These are phyloP conservation scores for Helobdella robusta DNA, from an alignment of 2,888 invertebrate species.

Conservation along the genomic window DNA sequence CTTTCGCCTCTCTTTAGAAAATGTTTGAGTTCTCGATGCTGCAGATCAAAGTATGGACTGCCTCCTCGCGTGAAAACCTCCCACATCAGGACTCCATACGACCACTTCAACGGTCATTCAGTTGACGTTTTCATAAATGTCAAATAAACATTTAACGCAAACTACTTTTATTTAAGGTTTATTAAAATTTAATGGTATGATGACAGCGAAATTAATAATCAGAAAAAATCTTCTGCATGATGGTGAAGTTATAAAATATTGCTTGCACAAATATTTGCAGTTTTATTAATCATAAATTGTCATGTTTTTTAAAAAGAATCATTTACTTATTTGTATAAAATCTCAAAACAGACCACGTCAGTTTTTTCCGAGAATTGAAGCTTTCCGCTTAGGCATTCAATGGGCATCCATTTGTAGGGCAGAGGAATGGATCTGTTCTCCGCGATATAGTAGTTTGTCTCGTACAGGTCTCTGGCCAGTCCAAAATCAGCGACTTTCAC, in stretches of 20 bases:
- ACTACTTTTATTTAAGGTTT: neutral
- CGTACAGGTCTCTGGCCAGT: slow-evolving; percentile 31
- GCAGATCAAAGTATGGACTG: slow-evolving; percentile 10
- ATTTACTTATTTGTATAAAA: neutral
- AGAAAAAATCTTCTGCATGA: too few species aligned
- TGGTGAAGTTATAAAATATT: neutral
- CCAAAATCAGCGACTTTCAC: slow-evolving; percentile 34
- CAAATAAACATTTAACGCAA: neutral
- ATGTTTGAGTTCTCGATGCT: neutral
- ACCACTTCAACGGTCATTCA: slow-evolving; percentile 1
- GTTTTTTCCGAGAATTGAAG: slow-evolving; percentile 27
- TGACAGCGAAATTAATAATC: too few species aligned
- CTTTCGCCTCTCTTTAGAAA: slow-evolving; percentile 9
- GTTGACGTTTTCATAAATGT: neutral
- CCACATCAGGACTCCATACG: slow-evolving; percentile 11
- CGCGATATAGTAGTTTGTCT: slow-evolving; percentile 28
- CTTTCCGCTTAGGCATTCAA: slow-evolving; percentile 28
- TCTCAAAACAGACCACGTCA: slow-evolving; percentile 29
- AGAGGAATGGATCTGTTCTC: slow-evolving; percentile 27
- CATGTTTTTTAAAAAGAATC: neutral
- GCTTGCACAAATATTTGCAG: neutral
- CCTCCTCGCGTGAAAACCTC: slow-evolving; percentile 9
- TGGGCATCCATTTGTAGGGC: slow-evolving; percentile 32
- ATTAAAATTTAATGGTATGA: too few species aligned
- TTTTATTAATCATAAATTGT: neutral